Conservation (phyloP, 2,888 invertebrate genomes). For the Brenthis daphne region DNA sequence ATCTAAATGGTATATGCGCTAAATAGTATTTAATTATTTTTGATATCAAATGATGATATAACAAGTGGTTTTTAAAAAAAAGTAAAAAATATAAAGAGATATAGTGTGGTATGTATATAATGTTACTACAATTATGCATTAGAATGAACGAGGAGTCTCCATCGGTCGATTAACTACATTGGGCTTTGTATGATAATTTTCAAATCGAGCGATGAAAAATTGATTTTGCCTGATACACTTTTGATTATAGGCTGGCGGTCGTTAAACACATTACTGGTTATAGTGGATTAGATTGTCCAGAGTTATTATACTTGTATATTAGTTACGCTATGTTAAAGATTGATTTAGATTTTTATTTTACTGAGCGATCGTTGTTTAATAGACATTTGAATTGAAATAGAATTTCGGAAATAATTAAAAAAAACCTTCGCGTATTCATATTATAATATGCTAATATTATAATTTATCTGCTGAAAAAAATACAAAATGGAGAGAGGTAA, state of each 20-base stretch:
- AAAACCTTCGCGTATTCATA: no score
- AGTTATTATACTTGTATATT: constrained; percentile 25
- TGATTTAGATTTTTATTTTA: constrained; percentile 26
- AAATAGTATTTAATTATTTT: no score
- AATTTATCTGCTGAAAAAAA: no score
- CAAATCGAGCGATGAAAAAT: constrained; percentile 77
- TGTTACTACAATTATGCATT: not conserved
- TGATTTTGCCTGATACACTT: constrained; percentile 78
- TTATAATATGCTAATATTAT: no score
- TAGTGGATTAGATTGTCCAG: constrained; percentile 35
- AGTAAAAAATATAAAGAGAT: not conserved
- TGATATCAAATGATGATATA: constrained; percentile 68
- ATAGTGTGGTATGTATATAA: constrained; percentile 3
- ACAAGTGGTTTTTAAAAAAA: constrained; percentile 49
- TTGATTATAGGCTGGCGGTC: constrained; percentile 75
- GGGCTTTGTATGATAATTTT: constrained; percentile 76
- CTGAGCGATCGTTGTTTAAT: not conserved
- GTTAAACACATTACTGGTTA: constrained; percentile 72
- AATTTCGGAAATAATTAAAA: no score
- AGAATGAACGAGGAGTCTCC: constrained; percentile 35
- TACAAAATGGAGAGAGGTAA: no score
- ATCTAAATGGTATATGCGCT: no score
- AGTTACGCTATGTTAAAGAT: constrained; percentile 23
- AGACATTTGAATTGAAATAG: no score
- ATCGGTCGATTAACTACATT: constrained; percentile 47